Evolutionary conservation across 2,888 invertebrate species (phyloP).

Genomic region (Podotricha telesiphe): DNA sequence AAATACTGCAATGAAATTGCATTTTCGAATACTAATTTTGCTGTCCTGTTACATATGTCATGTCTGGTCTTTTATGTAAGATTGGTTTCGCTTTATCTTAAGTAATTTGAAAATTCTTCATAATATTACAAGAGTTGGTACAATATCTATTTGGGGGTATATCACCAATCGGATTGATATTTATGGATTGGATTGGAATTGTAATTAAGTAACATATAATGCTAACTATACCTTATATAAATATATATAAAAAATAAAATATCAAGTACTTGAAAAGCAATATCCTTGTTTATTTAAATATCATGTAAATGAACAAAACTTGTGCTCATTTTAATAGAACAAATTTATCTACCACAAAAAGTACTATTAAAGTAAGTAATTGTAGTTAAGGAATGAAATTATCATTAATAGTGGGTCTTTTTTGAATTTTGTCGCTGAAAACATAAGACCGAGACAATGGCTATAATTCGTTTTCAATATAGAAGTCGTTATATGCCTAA

Average conservation of each 20-base stretch:
- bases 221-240: no score
- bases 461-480: conserved; percentile 24
- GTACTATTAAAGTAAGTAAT: no score
- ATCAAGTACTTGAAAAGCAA: background rate
- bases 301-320: background rate
- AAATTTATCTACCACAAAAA: background rate
- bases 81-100: conserved; percentile 41
- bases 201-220: background rate
- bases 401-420: no score
- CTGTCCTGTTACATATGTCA: conserved; percentile 55
- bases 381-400: no score
- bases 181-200: background rate
- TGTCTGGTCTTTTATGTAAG: conserved; percentile 45
- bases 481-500: conserved; percentile 19
- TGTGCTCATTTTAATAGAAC: background rate
- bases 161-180: background rate
- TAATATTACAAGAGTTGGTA: background rate
- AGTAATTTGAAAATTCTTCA: conserved; percentile 27
- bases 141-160: background rate
- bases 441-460: conserved; percentile 24
- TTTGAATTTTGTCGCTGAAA: no score
- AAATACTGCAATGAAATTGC: conserved; percentile 80
- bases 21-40: conserved; percentile 81
- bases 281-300: background rate
- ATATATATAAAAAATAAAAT: background rate